Evolutionary conservation across 2,888 invertebrate species (phyloP), one percentile per base, ranked within the genome.

Genomic region (Leptopilina drosophilae): DNA sequence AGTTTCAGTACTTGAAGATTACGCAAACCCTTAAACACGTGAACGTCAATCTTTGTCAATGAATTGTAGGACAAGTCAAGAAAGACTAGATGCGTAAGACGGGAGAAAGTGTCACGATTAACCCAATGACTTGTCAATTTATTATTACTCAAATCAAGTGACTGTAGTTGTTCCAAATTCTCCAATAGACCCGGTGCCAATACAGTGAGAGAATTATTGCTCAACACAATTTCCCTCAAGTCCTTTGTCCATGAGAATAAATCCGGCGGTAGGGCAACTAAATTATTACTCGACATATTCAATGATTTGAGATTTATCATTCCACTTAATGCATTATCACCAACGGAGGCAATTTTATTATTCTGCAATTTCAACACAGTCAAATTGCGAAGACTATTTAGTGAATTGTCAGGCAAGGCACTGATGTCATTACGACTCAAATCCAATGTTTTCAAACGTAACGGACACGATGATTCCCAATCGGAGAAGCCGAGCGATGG

Each of bases 51-150:
- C 89, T 95, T 94, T 11, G 94, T 94, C 78, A 97, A 93, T 86
- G 94, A 93, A 91, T 97, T 97, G 91, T 94, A 93, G 0, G 95
- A 95, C 84, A 97, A 92, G 91, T 96, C 96, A 81, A 97, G 93
- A 79, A 96, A 94, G 79, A 96, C 95, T 56, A 97, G 93, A 65
- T 96, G 94, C 7, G 95, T 94, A 75, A 97, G 93, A 81, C 95
- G 95, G 40, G 95, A 94, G 92, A 97, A 96, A 40, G 96, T 95
- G 87, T 96, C 95, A 87, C 95, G 93, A 86, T 95, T 95, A 76
- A 96, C 94, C 95, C 95, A 96, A 84, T 94, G 95, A 88, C 95
- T 96, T n/a, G 95, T 95, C 85, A 97, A 92, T 88, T 95, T 95
- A 91, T 96, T 96, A 80, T 93, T 93, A 67, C 95, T 95, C 87